Evolutionary conservation across 2,113 vertebrate species (phyloP), one percentile per base, ranked within the genome.

Genomic region (Pyrgilauda ruficollis): DNA sequence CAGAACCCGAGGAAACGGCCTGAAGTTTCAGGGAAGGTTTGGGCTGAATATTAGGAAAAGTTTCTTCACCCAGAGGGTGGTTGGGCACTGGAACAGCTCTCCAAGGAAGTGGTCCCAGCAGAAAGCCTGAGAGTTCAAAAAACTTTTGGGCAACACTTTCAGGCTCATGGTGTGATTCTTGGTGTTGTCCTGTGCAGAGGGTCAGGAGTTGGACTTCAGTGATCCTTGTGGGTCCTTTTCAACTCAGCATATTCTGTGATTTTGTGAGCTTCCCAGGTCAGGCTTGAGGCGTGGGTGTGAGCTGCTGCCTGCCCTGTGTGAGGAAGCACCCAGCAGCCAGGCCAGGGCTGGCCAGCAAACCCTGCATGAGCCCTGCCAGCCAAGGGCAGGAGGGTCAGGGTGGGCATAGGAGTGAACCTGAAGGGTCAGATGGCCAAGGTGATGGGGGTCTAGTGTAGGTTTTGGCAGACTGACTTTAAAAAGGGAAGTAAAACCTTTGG

Each of bases 361-460:
- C 13, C 24, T 1, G 2, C 1, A 0, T 3, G 3, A 50, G 24
- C 13, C 58, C 7, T 13, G 6, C 9, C 63, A 15, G 61, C 26
- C 26, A 3, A 5, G 31, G 74, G 12, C 61, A 9, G 58, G 22
- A 39, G 44, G 7, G 16, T 6, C 6, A 22, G 4, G 8, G 8
- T 17, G 62, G 21, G 19, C 10, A 1, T 2, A 17, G 41, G 11
- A 3, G 11, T 37, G 53, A 63, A 30, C 12, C 28, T 4, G 19
- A 8, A 43, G 9, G 30, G 35, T 14, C 4, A 0, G 1, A 11
- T 46, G 26, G 73, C 78, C 30, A 8, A 52, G 44, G 14, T 30
- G 33, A 8, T 52, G 49, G 26, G 4, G 30, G 5, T 26, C 11
- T 23, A 50, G 52, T 47, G 37, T 4, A n/a, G 44, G 11, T 64